Conservation (phyloP, 2,888 invertebrate species). For the Diplazon laetatorius region DNA sequence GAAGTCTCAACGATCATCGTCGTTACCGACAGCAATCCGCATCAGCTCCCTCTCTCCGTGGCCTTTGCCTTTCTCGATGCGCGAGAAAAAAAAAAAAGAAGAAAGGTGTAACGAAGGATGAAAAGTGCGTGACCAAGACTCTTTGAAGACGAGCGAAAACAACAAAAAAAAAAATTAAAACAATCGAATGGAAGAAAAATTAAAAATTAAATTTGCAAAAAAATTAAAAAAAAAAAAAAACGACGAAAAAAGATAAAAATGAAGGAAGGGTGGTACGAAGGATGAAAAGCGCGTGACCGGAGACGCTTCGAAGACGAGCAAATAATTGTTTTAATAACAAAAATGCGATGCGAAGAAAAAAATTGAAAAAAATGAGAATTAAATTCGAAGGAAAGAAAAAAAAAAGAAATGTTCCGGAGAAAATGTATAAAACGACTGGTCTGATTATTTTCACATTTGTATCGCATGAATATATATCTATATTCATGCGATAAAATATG, state of each 20-base stretch:
- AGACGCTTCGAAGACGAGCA: background rate
- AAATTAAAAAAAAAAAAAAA: too few relatives aligned
- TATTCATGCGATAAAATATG: too few relatives aligned
- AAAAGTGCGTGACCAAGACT: conserved; percentile 4
- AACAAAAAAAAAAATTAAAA: background rate
- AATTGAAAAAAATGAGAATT: background rate
- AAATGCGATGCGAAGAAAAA: background rate
- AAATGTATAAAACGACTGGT: too few relatives aligned
- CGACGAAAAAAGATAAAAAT: background rate
- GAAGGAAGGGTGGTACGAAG: background rate
- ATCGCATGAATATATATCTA: too few relatives aligned
- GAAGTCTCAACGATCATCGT: conserved; percentile 41
- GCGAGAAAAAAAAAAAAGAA: background rate
- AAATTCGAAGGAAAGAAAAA: too few relatives aligned
- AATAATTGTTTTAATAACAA: background rate
- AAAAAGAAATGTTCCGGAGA: too few relatives aligned
- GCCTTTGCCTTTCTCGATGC: background rate
- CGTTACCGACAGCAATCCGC: conserved; percentile 4
- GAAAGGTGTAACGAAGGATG: background rate
- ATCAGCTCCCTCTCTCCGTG: background rate
- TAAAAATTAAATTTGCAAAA: too few relatives aligned
- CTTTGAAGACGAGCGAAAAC: background rate
- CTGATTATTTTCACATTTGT: too few relatives aligned
- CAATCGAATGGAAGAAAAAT: background rate
- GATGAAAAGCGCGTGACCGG: conserved; percentile 8